These are phyloP conservation scores for Drosophila yooni DNA, from an alignment of 2,888 invertebrate species.

Conservation along the genomic window DNA sequence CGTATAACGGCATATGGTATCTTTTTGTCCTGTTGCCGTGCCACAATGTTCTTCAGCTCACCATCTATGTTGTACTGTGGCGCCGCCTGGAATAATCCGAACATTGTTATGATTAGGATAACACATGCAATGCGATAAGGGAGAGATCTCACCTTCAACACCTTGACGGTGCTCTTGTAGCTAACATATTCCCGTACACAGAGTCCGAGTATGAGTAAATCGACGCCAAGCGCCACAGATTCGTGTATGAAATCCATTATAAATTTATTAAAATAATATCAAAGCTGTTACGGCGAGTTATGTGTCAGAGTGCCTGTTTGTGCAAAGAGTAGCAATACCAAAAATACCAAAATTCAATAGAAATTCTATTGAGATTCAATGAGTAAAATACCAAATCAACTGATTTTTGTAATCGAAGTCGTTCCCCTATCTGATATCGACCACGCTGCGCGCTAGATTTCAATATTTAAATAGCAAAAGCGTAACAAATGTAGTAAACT, in stretches of 20 bases:
- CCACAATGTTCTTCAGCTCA: constrained; percentile 88
- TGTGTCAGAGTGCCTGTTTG: constrained; percentile 31
- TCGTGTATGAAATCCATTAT: constrained; percentile 92
- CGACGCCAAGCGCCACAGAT: constrained; percentile 90
- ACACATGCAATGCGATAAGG: constrained; percentile 9
- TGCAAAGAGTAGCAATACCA: neutral
- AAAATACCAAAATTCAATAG: constrained; percentile 8
- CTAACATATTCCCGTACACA: constrained; percentile 91
- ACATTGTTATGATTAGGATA: constrained; percentile 26
- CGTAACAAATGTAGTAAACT: neutral
- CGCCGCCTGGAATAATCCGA: constrained; percentile 86
- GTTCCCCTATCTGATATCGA: constrained; percentile 7
- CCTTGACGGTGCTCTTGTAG: constrained; percentile 89
- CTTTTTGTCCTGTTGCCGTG: constrained; percentile 87
- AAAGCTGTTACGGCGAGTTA: constrained; percentile 13
- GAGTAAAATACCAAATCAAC: constrained; percentile 29
- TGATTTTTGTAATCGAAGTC: constrained; percentile 18
- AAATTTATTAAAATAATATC: constrained; percentile 25
- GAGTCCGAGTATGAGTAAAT: constrained; percentile 90
- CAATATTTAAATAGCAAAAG: neutral
- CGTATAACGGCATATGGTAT: constrained; percentile 91
- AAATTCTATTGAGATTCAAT: constrained; percentile 1
- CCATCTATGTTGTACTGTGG: constrained; percentile 89
- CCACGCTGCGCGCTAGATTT: constrained; percentile 8
- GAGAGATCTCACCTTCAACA: constrained; percentile 88